Conservation (phyloP, 1,140 invertebrate genomes). For the Dreissena rostriformis region DNA sequence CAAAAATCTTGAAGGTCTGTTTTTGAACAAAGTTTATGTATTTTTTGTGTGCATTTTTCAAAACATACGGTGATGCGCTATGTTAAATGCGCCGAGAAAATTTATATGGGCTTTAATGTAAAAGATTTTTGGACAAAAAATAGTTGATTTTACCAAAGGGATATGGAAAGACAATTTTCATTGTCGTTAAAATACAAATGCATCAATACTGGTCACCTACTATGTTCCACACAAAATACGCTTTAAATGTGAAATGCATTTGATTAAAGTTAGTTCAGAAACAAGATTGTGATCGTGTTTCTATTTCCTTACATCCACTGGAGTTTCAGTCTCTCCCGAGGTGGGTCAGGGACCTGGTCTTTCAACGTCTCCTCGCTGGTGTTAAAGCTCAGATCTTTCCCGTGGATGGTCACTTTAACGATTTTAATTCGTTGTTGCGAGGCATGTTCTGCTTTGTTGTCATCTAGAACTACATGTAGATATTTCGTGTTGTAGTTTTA, state of each 20-base stretch:
- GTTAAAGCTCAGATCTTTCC: constrained; percentile 37
- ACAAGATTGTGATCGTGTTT: neutral
- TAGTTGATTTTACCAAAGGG: neutral
- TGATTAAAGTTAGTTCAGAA: neutral
- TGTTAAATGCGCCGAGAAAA: neutral
- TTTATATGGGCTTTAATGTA: neutral
- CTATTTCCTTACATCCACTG: constrained; percentile 48
- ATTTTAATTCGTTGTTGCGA: too few relatives aligned
- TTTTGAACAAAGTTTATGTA: neutral
- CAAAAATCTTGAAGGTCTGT: neutral
- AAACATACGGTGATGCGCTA: neutral
- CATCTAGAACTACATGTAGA: too few relatives aligned
- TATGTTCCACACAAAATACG: neutral
- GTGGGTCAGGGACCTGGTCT: constrained; percentile 38
- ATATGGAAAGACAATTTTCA: neutral
- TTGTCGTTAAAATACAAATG: neutral
- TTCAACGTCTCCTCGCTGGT: neutral
- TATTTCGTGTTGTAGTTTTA: too few relatives aligned
- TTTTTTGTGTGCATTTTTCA: neutral
- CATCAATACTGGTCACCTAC: neutral
- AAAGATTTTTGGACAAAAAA: neutral
- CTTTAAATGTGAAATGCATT: too few relatives aligned
- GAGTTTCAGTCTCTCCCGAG: constrained; percentile 38
- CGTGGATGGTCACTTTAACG: constrained; percentile 22
- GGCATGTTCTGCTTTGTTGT: too few relatives aligned